Evolutionary conservation across 2,797 vertebrate species (phyloP), one percentile per base, ranked within the genome.

Genomic region (Cichlasoma orientale): DNA sequence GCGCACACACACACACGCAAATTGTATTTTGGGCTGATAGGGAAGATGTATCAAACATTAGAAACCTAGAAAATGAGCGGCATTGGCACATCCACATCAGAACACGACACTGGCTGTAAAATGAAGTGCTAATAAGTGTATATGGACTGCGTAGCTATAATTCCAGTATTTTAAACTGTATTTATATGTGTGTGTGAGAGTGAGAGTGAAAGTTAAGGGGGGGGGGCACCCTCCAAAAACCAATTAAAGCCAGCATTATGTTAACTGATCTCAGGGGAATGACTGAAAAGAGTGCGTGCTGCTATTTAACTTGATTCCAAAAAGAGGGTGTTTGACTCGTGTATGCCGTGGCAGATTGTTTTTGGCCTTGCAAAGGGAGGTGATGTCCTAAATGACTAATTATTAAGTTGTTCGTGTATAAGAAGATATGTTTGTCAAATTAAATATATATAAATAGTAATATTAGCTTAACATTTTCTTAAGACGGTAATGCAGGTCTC

Each of bases 181-280:
- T 41, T 41, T 41, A 41, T 38, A 12, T 41, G 11, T 41, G 38
- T 41, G 12, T 41, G 38, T 13, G 23, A 47, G 59, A 6, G 21
- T 44, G 59, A 44, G 3, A 19, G 31, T 31, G 31, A 31, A 31
- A 7, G 31, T 7, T 31, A 7, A 61, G 41, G 58, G 33, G 33
- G 23, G 21, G 58, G 19, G 23, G 21, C 4, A 63, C 41, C 59
- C 29, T 19, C 23, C 5, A 29, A 66, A 66, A 66, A 19, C 61
- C 61, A 68, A 68, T 68, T 68, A 68, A 68, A 68, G 16, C 10
- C 61, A 68, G 25, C 61, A 47, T 66, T 66, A 47, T 66, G 41
- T 50, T 66, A 66, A 66, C 61, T 66, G 41, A 66, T 66, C 61
- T 66, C 61, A 50, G 41, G 61, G 61, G 41, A 50, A 7, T 68